Evolutionary conservation across 2,797 vertebrate genomes (phyloP).

Genomic region (Sebastes paucispinis): DNA sequence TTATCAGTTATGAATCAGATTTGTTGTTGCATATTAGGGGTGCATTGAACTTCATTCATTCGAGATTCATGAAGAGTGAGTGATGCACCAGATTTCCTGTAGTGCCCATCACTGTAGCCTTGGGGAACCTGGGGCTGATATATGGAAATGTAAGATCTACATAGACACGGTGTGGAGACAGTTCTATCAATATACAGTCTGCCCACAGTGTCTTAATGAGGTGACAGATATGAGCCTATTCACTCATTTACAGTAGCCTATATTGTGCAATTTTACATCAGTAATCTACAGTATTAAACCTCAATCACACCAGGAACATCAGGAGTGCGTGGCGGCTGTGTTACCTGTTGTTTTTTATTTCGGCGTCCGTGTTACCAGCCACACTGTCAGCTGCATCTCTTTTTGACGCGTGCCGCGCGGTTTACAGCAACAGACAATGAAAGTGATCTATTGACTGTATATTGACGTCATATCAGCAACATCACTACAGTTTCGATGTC

Average conservation of each 20-base stretch:
- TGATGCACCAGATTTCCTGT: conserved; percentile 10
- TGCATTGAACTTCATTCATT: not conserved
- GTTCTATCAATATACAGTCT: conserved; percentile 11
- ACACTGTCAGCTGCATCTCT: no score
- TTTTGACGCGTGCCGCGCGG: no score
- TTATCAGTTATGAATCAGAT: conserved; percentile 7
- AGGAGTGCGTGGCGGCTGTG: no score
- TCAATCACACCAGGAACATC: no score
- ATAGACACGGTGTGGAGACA: conserved; percentile 1
- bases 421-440: no score
- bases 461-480: no score
- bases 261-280: not conserved
- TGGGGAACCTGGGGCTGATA: not conserved
- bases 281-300: not conserved
- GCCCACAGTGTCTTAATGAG: not conserved
- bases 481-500: no score
- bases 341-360: no score
- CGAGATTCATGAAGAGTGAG: conserved; percentile 2
- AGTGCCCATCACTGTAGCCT: not conserved
- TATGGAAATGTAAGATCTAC: not conserved
- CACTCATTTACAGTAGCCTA: not conserved
- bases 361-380: no score
- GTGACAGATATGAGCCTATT: not conserved
- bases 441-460: no score
- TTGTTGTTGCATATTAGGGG: conserved; percentile 6